phyloP scores from a whole-genome alignment of 2,888 invertebrate species.

The Cryptocephalus primarius region DNA sequence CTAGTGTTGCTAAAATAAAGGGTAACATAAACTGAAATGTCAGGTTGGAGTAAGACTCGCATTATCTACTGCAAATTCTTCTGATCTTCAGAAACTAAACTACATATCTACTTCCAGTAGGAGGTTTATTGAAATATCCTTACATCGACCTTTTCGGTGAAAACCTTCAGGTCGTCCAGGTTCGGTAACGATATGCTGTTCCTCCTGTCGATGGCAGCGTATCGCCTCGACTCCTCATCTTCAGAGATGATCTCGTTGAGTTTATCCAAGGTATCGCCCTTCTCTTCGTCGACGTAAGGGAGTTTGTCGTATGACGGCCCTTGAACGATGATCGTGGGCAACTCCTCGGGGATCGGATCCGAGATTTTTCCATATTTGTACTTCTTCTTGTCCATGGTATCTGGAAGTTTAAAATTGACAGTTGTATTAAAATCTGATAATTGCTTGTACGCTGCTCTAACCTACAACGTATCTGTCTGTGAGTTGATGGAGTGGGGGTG shows the following conservation, averaged over 20 bases:
- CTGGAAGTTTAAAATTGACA: conserved; percentile 1
- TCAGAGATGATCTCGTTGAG: conserved; percentile 2
- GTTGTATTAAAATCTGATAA: too few relatives aligned
- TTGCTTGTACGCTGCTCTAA: too few relatives aligned
- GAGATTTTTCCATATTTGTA: conserved; percentile 10
- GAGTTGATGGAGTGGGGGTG: too few relatives aligned
- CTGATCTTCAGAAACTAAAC: too few relatives aligned
- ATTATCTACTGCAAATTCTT: too few relatives aligned
- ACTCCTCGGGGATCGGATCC: conserved; percentile 9
- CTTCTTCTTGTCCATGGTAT: conserved; percentile 9
- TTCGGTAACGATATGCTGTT: conserved; percentile 68
- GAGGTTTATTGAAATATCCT: too few relatives aligned
- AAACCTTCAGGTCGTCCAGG: conserved; percentile 53
- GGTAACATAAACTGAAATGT: too few relatives aligned
- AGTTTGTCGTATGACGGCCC: conserved; percentile 16
- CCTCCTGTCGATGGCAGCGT: conserved; percentile 38
- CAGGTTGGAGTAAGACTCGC: too few relatives aligned
- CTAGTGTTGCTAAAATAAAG: too few relatives aligned
- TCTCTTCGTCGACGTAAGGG: conserved; percentile 4
- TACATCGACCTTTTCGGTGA: conserved; percentile 11
- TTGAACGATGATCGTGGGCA: conserved; percentile 21
- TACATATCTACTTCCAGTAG: too few relatives aligned
- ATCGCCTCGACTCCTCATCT: conserved; percentile 4
- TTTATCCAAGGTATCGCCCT: neutral
- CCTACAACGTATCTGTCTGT: too few relatives aligned